Evolutionary conservation across 2,888 invertebrate genomes (phyloP).

Genomic region (Drosophila testacea): DNA sequence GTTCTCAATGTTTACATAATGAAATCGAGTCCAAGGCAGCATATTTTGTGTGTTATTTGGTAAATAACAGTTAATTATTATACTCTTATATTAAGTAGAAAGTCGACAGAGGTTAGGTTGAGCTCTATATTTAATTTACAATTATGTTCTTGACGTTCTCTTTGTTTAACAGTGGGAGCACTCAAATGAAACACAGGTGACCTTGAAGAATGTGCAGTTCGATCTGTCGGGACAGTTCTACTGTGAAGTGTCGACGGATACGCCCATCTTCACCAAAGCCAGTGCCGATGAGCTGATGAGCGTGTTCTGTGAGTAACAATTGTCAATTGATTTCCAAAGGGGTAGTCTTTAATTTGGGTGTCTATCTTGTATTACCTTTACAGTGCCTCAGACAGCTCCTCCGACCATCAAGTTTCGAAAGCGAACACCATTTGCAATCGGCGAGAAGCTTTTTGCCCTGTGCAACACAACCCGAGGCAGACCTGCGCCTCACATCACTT

Average conservation of each 20-base stretch:
- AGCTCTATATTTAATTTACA: neutral
- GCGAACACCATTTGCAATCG: constrained; percentile 86
- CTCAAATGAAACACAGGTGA: constrained; percentile 84
- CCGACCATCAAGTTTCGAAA: constrained; percentile 89
- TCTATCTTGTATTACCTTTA: constrained; percentile 25
- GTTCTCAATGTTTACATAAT: neutral
- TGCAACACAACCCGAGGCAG: constrained; percentile 89
- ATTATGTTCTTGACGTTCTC: neutral
- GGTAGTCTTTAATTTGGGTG: constrained; percentile 34
- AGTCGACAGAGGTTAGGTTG: neutral
- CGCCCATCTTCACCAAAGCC: constrained; percentile 93
- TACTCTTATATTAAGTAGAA: constrained; percentile 6
- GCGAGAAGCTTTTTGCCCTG: constrained; percentile 89
- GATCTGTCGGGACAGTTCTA: constrained; percentile 92
- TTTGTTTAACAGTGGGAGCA: constrained; percentile 78
- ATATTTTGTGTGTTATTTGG: constrained; percentile 12
- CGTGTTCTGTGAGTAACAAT: constrained; percentile 90
- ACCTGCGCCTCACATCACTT: constrained; percentile 90
- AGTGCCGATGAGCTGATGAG: constrained; percentile 91
- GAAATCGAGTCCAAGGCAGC: constrained; percentile 4
- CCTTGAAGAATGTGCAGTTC: constrained; percentile 91
- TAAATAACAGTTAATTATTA: constrained; percentile 14
- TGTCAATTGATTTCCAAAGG: constrained; percentile 18
- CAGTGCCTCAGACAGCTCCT: constrained; percentile 88
- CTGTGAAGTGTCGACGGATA: constrained; percentile 93